These are phyloP conservation scores for Megaptera novaeangliae DNA, from an alignment of 2,113 vertebrate genomes.

Conservation along the genomic window DNA sequence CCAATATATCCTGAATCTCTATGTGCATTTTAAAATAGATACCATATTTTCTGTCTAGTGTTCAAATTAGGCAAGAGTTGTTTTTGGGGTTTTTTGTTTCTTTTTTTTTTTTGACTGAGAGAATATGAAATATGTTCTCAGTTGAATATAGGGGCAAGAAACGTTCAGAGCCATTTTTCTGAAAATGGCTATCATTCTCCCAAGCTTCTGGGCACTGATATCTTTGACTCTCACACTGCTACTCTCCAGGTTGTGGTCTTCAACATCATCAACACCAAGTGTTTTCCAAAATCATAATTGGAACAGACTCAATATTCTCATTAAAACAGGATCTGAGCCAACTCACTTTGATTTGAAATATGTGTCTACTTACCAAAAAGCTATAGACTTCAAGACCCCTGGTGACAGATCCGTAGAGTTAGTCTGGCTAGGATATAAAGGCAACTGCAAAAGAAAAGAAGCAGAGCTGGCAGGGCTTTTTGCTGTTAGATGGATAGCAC, in stretches of 20 bases:
- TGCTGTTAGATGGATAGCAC: background rate
- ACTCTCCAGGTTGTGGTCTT: background rate
- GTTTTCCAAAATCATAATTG: constrained; percentile 14
- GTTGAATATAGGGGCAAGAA: background rate
- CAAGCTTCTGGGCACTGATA: background rate
- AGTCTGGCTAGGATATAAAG: background rate
- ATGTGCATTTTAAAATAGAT: constrained; percentile 50
- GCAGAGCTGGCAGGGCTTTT: background rate
- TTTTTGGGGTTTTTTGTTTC: background rate
- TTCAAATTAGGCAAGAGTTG: constrained; percentile 27
- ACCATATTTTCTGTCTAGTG: background rate
- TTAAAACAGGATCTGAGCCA: background rate
- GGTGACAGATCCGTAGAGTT: background rate
- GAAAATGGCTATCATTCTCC: background rate
- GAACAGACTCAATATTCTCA: background rate
- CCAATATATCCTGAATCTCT: background rate
- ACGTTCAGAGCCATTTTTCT: background rate
- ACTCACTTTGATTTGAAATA: constrained; percentile 13
- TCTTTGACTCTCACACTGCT: background rate
- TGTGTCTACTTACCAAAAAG: background rate
- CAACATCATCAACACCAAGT: background rate
- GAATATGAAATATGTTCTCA: background rate
- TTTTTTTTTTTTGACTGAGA: background rate
- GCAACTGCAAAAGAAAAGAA: background rate
- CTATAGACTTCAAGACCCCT: background rate